These are phyloP conservation scores for Cryptoprocta ferox DNA, from an alignment of 2,797 vertebrate species.

Conservation along the genomic window DNA sequence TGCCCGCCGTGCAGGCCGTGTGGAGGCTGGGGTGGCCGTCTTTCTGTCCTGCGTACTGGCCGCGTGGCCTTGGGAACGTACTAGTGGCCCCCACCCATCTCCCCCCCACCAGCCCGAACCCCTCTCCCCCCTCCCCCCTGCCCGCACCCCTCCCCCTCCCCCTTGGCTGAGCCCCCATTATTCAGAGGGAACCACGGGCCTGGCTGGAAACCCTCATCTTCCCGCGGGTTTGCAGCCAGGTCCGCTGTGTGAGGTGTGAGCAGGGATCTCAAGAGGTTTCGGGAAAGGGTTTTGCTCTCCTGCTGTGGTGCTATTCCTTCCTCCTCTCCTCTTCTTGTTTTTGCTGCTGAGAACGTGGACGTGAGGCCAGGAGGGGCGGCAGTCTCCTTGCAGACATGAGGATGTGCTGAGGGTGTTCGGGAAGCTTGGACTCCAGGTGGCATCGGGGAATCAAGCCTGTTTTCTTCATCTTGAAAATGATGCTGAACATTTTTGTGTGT, in stretches of 20 bases:
- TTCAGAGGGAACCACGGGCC: background rate
- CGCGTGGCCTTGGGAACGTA: background rate
- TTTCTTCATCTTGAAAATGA: background rate
- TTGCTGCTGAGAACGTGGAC: background rate
- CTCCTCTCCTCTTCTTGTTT: background rate
- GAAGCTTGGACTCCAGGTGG: background rate
- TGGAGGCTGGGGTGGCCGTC: background rate
- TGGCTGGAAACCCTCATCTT: background rate
- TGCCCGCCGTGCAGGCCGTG: background rate
- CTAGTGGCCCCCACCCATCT: background rate
- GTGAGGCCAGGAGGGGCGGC: background rate
- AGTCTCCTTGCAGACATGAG: background rate
- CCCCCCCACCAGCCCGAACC: background rate
- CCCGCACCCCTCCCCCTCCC: background rate
- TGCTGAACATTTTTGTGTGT: background rate
- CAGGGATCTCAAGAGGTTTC: background rate
- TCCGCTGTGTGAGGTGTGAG: background rate
- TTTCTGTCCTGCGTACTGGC: background rate
- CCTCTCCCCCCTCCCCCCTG: background rate
- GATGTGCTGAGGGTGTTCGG: background rate
- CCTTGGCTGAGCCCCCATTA: background rate
- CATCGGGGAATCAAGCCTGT: background rate
- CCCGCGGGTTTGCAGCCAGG: background rate
- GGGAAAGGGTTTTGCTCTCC: background rate
- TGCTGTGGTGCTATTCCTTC: background rate